A percentile compares a stretch with the other conserved stretches of the same genome.
Evolutionary conservation across 2,113 vertebrate species (phyloP).

Genomic region (Psophia crepitans): DNA sequence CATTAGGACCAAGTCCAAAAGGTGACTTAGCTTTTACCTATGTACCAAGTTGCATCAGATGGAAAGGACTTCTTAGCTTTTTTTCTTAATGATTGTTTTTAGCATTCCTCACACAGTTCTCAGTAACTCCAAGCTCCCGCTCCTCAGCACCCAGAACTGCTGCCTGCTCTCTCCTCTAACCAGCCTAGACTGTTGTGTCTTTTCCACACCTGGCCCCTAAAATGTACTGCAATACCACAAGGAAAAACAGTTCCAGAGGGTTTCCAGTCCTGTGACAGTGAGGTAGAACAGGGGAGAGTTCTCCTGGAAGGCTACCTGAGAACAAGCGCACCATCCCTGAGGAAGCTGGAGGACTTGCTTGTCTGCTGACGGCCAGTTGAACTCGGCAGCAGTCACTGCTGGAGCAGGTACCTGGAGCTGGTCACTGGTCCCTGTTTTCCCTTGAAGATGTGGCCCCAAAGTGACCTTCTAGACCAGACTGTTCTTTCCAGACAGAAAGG

Average conservation of each 20-base stretch:
- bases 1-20: constrained; percentile 10
- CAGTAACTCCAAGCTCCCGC: neutral
- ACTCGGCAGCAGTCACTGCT: neutral
- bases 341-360: neutral
- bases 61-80: neutral
- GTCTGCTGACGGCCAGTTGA: neutral
- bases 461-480: neutral
- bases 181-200: neutral
- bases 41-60: neutral
- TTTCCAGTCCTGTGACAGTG: neutral
- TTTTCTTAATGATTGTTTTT: neutral
- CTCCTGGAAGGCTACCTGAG: neutral
- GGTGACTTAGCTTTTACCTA: constrained; percentile 2
- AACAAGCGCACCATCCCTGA: neutral
- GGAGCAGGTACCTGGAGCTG: neutral
- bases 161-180: neutral
- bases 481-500: neutral
- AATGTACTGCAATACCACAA: neutral
- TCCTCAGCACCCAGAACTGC: neutral
- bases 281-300: neutral
- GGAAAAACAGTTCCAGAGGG: neutral
- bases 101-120: neutral
- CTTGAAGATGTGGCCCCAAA: neutral
- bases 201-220: neutral
- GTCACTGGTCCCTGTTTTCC: neutral